Evolutionary conservation across 2,888 invertebrate species (phyloP), one percentile per base, ranked within the genome.

Genomic region (Lacanobia oleracea): DNA sequence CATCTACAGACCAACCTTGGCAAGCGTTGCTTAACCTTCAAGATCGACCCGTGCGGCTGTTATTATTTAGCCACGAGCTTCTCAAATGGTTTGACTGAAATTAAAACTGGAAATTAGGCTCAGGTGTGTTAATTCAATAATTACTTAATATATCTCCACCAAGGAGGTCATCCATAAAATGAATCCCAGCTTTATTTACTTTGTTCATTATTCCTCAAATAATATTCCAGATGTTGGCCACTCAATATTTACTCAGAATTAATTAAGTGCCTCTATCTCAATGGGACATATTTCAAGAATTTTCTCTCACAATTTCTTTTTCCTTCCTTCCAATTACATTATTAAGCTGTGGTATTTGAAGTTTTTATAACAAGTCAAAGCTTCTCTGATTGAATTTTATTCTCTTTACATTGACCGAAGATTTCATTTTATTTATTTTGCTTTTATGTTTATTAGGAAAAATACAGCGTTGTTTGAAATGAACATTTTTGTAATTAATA

Each of bases 301-400:
- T 61, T 67, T 45, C 54, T 33, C 21, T 43, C n/a, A 40, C 43
- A 73, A 68, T 83, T 79, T 82, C 64, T 27, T 54, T 73, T 68
- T 79, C 23, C 45, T 48, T 48, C 69, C 14, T 67, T 80, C 43
- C 80, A 80, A 83, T 80, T 83, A 80, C 50, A 66, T 69, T 80
- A 79, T 62, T 83, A 80, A 83, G 80, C 80, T 70, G 59, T 43
- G 84, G 81, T 69, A 67, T 80, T 80, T 80, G 65, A 83, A 83
- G 84, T 80, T 80, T 73, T 60, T 64, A 67, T 80, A 83, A 80
- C 84, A 69, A 80, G 60, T 48, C 63, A 74, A 74, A 80, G 84
- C 81, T 60, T 50, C 51, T 50, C 14, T 83, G 75, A 80, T 80
- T 83, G 68, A 80, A 69, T 80, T 68, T 80, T 37, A 51, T 57